Percentiles rank a stretch among this genome's conserved stretches.
phyloP scores from a whole-genome alignment of 1,140 invertebrate species.

The Apis florea region DNA sequence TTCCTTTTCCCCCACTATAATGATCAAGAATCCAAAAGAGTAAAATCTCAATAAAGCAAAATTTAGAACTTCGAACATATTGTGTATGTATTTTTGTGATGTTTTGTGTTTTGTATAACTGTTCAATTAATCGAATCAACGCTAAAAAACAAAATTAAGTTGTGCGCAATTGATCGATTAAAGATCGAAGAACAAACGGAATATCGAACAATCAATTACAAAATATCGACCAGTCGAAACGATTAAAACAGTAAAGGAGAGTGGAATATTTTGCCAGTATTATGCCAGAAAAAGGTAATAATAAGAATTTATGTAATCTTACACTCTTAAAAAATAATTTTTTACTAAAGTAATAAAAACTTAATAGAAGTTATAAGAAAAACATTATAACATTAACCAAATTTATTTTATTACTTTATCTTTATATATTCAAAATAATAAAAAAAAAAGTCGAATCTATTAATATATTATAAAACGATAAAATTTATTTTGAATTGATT shows the following conservation, averaged over 20 bases:
- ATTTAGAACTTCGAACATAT: not conserved
- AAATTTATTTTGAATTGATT: not conserved
- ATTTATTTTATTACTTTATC: not conserved
- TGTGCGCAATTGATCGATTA: not conserved
- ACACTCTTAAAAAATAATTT: not conserved
- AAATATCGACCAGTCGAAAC: no score
- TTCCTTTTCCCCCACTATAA: not conserved
- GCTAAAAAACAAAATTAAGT: no score
- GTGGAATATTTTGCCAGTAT: not conserved
- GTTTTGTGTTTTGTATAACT: no score
- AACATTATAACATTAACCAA: not conserved
- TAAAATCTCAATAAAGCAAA: not conserved
- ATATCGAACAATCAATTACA: not conserved
- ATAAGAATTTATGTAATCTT: not conserved
- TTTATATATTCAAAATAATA: not conserved
- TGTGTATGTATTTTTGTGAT: not conserved
- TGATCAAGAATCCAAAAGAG: not conserved
- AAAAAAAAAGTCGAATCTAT: not conserved
- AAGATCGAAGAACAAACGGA: not conserved
- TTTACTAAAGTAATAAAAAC: not conserved
- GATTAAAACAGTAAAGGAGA: not conserved
- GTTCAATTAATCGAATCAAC: not conserved
- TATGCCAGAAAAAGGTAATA: slow-evolving; percentile 21
- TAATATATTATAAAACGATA: not conserved
- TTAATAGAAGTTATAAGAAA: no score